phyloP scores from a whole-genome alignment of 1,140 invertebrate genomes.

The Fopius arisanus region DNA sequence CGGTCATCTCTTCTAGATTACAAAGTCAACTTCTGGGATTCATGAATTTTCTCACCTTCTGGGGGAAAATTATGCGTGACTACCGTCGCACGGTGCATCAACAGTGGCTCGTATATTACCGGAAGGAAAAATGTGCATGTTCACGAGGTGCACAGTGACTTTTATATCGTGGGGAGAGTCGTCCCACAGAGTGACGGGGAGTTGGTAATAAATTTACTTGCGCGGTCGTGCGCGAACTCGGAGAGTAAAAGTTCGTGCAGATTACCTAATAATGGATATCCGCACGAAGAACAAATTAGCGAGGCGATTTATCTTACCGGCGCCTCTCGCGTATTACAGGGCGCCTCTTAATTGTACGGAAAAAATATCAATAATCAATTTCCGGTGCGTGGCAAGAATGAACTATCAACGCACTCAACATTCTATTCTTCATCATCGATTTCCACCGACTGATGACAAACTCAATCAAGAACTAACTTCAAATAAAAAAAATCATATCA shows the following conservation, averaged over 20 bases:
- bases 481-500: too few relatives aligned
- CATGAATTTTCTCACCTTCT: too few relatives aligned
- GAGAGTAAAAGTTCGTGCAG: slow-evolving; percentile 49
- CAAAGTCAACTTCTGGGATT: not conserved
- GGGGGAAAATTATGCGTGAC: not conserved
- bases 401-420: too few relatives aligned
- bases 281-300: slow-evolving; percentile 59
- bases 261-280: slow-evolving; percentile 60
- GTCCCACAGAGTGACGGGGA: slow-evolving; percentile 9
- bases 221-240: slow-evolving; percentile 23
- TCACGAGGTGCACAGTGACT: not conserved
- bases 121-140: slow-evolving; percentile 8
- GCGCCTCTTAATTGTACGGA: slow-evolving; percentile 2
- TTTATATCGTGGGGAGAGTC: not conserved
- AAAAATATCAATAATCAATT: slow-evolving; percentile 6
- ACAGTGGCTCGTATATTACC: not conserved
- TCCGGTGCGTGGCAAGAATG: not conserved
- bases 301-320: slow-evolving; percentile 56
- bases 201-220: slow-evolving; percentile 27
- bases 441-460: too few relatives aligned
- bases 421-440: too few relatives aligned
- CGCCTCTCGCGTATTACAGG: slow-evolving; percentile 33
- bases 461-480: too few relatives aligned
- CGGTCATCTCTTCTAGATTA: too few relatives aligned
- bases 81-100: not conserved